Base-by-base conservation (phyloP, 2,113 vertebrate species). In the Mus pahari region DNA sequence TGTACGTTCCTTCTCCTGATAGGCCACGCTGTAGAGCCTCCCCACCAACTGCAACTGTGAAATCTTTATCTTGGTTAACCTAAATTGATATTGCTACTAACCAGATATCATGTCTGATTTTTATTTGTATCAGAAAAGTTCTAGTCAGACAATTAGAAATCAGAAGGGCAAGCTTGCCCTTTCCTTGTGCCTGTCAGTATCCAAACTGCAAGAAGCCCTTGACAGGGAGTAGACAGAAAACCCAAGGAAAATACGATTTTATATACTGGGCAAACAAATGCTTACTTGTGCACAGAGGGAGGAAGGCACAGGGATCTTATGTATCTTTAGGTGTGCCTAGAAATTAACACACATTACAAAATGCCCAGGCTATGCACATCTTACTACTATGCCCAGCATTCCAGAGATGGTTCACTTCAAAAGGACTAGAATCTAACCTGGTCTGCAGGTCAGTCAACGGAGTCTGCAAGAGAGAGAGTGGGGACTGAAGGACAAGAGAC, bases 301-400 rank as follows among this genome's bases (percentile, higher is more conserved):
- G 99, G 31, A 68, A 6, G 5, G 58, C 99, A 98, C 97, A 99
- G 98, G 97, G 99, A 99, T 98, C 99, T 98, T 96, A 99, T 98
- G 88, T 99, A 99, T 99, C 99, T 99, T 98, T 99, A 99, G 92
- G 99, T 99, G 97, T 99, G 99, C 95, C 99, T 99, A 0, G 99
- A 99, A 94, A 99, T 98, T 89, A 99, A 99, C 22, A 66, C 60
- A 99, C 99, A 3, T 98, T 99, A 99, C 99, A 99, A 99, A 42
- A 99, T 99, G 66, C 99, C 97, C 89, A 99, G 97, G 8, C 98
- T 99, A 90, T 98, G 96, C 94, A 99, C 98, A 96, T 99, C 99
- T 95, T 99, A 99, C 0, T 99, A 99, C 28, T 98, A 4, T 58
- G 36, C 70, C 14, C 95, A 99, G 98, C 1, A 98, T 99, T 98